Evolutionary conservation across 2,888 invertebrate genomes (phyloP).

Genomic region (Harpagoxenus sublaevis): DNA sequence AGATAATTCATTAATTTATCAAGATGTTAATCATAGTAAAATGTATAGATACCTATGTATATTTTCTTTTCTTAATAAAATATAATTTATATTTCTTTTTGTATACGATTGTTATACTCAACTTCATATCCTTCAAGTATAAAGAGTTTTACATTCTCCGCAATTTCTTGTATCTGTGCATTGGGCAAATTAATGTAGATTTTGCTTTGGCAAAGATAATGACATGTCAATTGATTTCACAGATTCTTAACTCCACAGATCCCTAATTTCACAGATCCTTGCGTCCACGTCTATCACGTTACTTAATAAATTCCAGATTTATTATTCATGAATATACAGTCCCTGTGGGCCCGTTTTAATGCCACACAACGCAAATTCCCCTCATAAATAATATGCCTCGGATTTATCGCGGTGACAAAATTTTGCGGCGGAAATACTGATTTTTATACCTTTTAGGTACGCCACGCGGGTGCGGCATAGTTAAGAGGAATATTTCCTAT

Average conservation of each 20-base stretch:
- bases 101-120: not conserved
- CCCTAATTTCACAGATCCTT: slow-evolving; percentile 21
- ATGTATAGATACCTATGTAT: too few species aligned
- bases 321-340: slow-evolving; percentile 37
- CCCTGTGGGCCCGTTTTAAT: slow-evolving; percentile 15
- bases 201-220: not conserved
- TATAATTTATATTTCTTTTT: not conserved
- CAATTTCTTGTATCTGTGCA: not conserved
- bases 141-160: not conserved
- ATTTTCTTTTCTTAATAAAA: not conserved
- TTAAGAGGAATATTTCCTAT: slow-evolving; percentile 48
- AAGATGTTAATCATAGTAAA: not conserved
- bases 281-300: not conserved
- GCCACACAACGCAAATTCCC: not conserved
- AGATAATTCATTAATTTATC: slow-evolving; percentile 1
- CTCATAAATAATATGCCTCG: slow-evolving; percentile 39
- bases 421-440: slow-evolving; percentile 34
- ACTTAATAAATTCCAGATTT: slow-evolving; percentile 20
- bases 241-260: not conserved
- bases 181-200: not conserved
- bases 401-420: slow-evolving; percentile 42
- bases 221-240: slow-evolving; percentile 21
- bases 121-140: not conserved
- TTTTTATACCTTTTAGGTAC: slow-evolving; percentile 29
- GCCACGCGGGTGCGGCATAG: not conserved